phyloP scores from a whole-genome alignment of 2,888 invertebrate genomes.

The Meloe dianella region DNA sequence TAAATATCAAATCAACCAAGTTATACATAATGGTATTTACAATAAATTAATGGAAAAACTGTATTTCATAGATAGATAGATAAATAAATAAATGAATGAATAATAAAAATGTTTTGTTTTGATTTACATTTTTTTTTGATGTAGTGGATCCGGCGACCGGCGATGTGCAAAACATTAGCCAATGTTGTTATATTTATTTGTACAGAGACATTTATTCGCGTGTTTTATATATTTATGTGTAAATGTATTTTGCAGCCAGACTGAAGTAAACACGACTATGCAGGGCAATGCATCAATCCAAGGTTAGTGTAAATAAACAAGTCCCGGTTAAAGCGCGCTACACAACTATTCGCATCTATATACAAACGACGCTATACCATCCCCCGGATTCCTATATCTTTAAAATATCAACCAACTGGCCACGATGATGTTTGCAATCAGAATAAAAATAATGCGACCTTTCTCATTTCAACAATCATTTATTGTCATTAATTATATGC shows the following conservation, averaged over 20 bases:
- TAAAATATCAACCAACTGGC: no score
- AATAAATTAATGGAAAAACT: neutral
- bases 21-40: neutral
- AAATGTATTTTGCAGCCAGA: conserved; percentile 56
- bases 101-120: conserved; percentile 26
- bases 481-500: no score
- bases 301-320: conserved; percentile 50
- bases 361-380: neutral
- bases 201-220: conserved; percentile 50
- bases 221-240: conserved; percentile 40
- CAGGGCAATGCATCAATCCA: conserved; percentile 59
- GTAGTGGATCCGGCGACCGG: no score
- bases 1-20: neutral
- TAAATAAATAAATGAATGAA: neutral
- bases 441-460: neutral
- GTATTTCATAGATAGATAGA: neutral
- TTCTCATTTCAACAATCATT: no score
- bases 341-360: conserved; percentile 10
- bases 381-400: no score
- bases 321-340: conserved; percentile 25
- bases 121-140: neutral
- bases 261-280: conserved; percentile 55
- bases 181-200: conserved; percentile 16
- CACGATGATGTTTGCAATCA: neutral
- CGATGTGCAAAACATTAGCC: neutral